A percentile compares a stretch with the other conserved stretches of the same genome.
Evolutionary conservation across 1,140 invertebrate species (phyloP).

Genomic region (Drosophila novamexicana): DNA sequence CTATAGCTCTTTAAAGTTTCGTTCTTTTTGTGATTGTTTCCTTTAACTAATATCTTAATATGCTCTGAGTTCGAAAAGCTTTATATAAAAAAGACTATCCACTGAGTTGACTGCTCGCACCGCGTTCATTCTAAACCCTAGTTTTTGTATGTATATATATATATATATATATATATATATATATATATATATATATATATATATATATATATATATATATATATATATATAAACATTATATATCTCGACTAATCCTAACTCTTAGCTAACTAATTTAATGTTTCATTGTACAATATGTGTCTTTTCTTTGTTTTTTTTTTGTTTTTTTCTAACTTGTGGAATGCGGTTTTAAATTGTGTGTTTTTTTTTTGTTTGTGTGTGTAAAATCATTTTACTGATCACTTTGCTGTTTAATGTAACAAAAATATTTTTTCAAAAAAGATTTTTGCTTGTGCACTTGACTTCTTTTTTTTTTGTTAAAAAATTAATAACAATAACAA

Average conservation of each 20-base stretch:
- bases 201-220: background rate
- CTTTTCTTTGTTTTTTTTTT: constrained; percentile 52
- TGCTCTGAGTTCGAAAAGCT: constrained; percentile 70
- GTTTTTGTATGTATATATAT: background rate
- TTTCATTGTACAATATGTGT: constrained; percentile 75
- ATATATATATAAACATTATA: constrained; percentile 4
- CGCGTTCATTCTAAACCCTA: constrained; percentile 33
- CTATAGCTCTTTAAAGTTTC: constrained; percentile 13
- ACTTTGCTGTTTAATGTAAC: constrained; percentile 66
- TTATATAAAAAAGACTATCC: constrained; percentile 59
- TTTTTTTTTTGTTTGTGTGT: constrained; percentile 49
- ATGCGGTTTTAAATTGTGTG: constrained; percentile 54
- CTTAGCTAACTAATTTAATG: constrained; percentile 32
- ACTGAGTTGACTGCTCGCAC: constrained; percentile 71
- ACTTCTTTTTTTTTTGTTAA: constrained; percentile 65
- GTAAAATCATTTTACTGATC: constrained; percentile 82
- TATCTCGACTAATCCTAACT: constrained; percentile 27
- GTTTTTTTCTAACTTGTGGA: constrained; percentile 37
- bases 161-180: background rate
- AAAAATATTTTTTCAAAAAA: constrained; percentile 60
- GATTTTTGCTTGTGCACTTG: constrained; percentile 43
- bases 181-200: background rate
- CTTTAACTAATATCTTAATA: constrained; percentile 70
- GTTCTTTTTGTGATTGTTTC: constrained; percentile 14
- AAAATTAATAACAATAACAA: constrained; percentile 83